Conservation (phyloP, 1,140 invertebrate species). For the Atta texana region DNA sequence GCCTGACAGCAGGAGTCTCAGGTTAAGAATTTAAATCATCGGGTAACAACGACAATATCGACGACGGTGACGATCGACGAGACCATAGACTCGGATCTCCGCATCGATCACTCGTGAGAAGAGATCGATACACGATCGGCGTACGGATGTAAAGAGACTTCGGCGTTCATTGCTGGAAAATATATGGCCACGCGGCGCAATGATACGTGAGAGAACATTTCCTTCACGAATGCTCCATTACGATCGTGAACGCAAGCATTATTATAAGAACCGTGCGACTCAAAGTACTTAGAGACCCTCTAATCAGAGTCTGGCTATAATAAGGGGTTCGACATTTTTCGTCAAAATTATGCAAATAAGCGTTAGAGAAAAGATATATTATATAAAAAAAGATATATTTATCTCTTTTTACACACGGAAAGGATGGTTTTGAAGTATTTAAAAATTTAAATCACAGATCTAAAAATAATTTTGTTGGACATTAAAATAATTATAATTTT, state of each 20-base stretch:
- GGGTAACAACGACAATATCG: constrained; percentile 76
- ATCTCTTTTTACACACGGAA: too few species aligned
- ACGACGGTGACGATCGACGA: constrained; percentile 76
- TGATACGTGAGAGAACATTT: constrained; percentile 67
- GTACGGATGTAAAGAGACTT: constrained; percentile 57
- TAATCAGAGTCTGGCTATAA: too few species aligned
- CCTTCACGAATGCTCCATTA: constrained; percentile 40
- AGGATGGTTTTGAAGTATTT: too few species aligned
- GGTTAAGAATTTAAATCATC: constrained; percentile 79
- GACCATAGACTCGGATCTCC: constrained; percentile 66
- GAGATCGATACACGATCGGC: constrained; percentile 72
- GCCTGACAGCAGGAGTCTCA: constrained; percentile 80
- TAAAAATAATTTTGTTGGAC: too few species aligned
- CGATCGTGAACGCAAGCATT: background rate
- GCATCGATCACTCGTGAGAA: constrained; percentile 76
- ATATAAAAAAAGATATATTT: too few species aligned
- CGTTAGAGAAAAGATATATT: too few species aligned
- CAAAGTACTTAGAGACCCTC: too few species aligned
- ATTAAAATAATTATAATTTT: too few species aligned
- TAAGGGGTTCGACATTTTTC: too few species aligned
- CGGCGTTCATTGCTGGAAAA: constrained; percentile 64
- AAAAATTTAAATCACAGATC: too few species aligned
- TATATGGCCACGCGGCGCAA: constrained; percentile 59
- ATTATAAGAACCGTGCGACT: constrained; percentile 5
- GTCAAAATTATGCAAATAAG: too few species aligned